phyloP scores from a whole-genome alignment of 30 jellyfish, hydroid and myxozoan genomes.

The Aurelia aurita region DNA sequence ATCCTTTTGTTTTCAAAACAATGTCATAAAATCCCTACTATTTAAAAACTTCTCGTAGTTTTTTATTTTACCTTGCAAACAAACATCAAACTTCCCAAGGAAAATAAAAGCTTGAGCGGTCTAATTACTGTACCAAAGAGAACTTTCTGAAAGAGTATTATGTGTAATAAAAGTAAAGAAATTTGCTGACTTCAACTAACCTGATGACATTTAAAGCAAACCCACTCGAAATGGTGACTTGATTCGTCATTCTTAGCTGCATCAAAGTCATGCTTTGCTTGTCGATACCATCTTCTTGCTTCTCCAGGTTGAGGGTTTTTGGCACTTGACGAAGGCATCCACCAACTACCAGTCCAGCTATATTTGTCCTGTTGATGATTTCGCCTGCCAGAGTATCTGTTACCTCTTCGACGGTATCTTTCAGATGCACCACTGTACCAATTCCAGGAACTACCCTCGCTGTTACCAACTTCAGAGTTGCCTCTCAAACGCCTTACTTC shows the following conservation, averaged over 20 bases:
- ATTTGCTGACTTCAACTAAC: slow-evolving; percentile 20
- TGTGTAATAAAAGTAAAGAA: no score
- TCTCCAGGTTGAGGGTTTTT: slow-evolving; percentile 89
- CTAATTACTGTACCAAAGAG: no score
- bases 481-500: slow-evolving; percentile 25
- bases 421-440: slow-evolving; percentile 9
- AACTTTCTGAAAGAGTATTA: no score
- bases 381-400: neutral
- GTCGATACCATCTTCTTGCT: slow-evolving; percentile 81
- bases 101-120: no score
- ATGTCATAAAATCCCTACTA: no score
- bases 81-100: no score
- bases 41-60: no score
- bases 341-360: neutral
- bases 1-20: no score
- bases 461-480: neutral
- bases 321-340: slow-evolving; percentile 39
- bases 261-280: slow-evolving; percentile 63
- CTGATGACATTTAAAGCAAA: slow-evolving; percentile 86
- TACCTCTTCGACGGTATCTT: slow-evolving; percentile 10
- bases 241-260: slow-evolving; percentile 42
- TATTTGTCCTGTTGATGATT: neutral
- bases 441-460: slow-evolving; percentile 7
- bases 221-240: slow-evolving; percentile 62
- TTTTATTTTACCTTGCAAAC: no score